Percentiles rank a stretch among this genome's conserved stretches.
Conservation (phyloP, 2,888 invertebrate species). For the Ochlodes sylvanus region DNA sequence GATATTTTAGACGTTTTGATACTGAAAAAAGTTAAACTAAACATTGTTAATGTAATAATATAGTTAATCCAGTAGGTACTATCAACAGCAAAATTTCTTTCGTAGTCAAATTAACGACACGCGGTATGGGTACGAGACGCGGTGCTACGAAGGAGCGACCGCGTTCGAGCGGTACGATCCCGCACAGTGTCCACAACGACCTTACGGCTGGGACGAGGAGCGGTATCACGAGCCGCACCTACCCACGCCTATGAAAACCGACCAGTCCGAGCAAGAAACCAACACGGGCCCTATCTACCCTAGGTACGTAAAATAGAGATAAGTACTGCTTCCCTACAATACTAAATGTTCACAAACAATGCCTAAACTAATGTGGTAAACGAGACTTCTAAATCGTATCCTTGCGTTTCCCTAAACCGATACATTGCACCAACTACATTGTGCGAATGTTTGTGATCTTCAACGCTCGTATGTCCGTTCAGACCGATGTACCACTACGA, state of each 20-base stretch:
- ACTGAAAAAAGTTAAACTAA: too few relatives aligned
- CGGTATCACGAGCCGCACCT: constrained; percentile 85
- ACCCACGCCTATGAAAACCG: constrained; percentile 88
- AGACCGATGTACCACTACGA: constrained; percentile 94
- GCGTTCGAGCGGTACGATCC: constrained; percentile 84
- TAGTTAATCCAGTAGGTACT: neutral
- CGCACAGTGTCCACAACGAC: constrained; percentile 77
- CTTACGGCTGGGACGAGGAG: constrained; percentile 85
- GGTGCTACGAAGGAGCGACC: constrained; percentile 81
- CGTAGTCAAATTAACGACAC: constrained; percentile 86
- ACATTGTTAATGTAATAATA: too few relatives aligned
- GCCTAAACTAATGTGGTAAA: constrained; percentile 74
- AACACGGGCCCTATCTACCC: constrained; percentile 90
- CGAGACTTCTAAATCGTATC: constrained; percentile 57
- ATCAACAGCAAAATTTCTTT: constrained; percentile 17
- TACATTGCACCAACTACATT: neutral
- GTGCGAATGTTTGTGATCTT: constrained; percentile 18
- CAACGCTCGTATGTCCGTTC: constrained; percentile 56
- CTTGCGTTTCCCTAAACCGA: constrained; percentile 4
- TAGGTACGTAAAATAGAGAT: constrained; percentile 75
- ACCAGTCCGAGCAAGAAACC: constrained; percentile 87
- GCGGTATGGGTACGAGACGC: constrained; percentile 81
- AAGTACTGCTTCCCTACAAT: constrained; percentile 7
- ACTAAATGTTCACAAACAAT: constrained; percentile 39
- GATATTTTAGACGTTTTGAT: too few relatives aligned